Evolutionary conservation across 2,113 vertebrate genomes (phyloP).

Genomic region (Procapra przewalskii): DNA sequence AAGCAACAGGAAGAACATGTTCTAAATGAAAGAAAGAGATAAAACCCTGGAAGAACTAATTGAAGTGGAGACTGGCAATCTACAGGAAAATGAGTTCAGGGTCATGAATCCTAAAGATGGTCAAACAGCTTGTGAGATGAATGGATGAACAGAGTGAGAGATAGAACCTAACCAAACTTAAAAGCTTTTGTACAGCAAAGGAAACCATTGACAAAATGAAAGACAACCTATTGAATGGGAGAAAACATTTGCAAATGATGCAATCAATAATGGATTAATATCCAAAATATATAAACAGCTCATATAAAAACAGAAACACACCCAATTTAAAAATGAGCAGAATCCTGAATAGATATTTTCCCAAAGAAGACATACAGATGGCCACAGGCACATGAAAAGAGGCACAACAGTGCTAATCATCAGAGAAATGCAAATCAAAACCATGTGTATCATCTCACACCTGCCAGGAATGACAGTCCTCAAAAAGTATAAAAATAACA

Average conservation of each 20-base stretch:
- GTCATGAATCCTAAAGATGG: background rate
- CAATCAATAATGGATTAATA: background rate
- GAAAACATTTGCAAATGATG: background rate
- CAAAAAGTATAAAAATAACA: background rate
- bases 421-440: background rate
- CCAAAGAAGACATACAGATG: background rate
- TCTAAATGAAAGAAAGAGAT: background rate
- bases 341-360: background rate
- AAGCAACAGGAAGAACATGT: background rate
- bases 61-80: background rate
- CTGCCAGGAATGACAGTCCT: background rate
- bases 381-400: background rate
- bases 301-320: background rate
- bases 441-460: background rate
- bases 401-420: background rate
- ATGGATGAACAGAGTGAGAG: background rate
- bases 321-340: background rate
- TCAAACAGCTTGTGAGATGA: background rate
- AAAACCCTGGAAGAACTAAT: background rate
- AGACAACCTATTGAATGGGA: background rate
- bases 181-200: background rate
- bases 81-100: background rate
- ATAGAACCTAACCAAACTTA: background rate
- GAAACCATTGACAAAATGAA: background rate
- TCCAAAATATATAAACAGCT: background rate